phyloP scores from a whole-genome alignment of 1,140 invertebrate species.

The Neotoxoptera formosana region DNA sequence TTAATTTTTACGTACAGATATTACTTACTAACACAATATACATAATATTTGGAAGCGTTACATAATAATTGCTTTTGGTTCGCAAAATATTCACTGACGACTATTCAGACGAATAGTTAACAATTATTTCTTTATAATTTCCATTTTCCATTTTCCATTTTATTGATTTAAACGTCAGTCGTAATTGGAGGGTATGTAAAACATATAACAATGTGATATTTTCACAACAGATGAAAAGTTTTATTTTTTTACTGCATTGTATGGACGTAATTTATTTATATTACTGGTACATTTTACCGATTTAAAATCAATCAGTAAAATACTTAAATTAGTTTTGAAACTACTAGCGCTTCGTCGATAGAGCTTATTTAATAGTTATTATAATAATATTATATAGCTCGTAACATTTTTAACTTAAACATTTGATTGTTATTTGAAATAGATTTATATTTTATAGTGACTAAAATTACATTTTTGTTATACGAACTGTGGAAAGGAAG shows the following conservation, averaged over 20 bases:
- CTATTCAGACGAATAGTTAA: slow-evolving; percentile 5
- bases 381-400: not conserved
- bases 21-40: not conserved
- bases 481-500: not conserved
- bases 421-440: not conserved
- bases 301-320: not conserved
- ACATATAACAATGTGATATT: not conserved
- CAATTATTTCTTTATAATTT: slow-evolving; percentile 11
- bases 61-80: not conserved
- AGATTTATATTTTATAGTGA: not conserved
- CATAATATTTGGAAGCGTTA: not conserved
- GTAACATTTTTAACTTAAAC: not conserved
- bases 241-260: not conserved
- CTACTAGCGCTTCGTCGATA: not conserved
- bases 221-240: not conserved
- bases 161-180: slow-evolving; percentile 1
- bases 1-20: not conserved
- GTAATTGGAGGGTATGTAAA: not conserved
- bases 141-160: not conserved
- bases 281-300: not conserved
- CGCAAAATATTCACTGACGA: not conserved
- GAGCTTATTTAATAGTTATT: not conserved
- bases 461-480: not conserved
- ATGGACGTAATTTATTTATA: not conserved
- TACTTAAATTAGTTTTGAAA: not conserved